Base-by-base conservation (phyloP, 2,797 vertebrate species). In the Delichon dasypus region DNA sequence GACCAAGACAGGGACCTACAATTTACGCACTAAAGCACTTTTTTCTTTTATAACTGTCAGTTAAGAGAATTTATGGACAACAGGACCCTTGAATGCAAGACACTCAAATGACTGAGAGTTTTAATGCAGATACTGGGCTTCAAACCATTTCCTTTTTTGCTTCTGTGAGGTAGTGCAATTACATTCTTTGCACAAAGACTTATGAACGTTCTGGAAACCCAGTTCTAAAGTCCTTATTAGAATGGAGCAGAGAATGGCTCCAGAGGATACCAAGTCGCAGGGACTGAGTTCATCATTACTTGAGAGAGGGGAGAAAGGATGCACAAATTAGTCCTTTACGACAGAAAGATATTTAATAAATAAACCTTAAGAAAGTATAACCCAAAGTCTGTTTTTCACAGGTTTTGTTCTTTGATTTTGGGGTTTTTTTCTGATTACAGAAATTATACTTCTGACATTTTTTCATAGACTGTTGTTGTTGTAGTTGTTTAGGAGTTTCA, bases 371-470 rank as follows among this genome's bases (percentile, higher is more conserved):
- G 32, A 58, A 83, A 16, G 2, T 14, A 53, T 60, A 70, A 47
- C 25, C 5, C 8, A 12, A 32, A 71, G 27, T 80, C 27, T 66
- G 10, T 6, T 53, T 86, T 81, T 45, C 14, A 1, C 45, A 14
- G 2, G 7, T 11, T 76, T 85, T 84, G 19, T 10, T 22, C 14
- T 36, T 36, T 48, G 7, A 3, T 27, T 47, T 70, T 15, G 8
- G 2, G 5, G 1, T 0, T 1, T 29, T 36, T 64, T 81, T 13
- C 11, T 79, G 22, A 67, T 64, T 82, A 25, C 32, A 71, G 22
- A 90, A 75, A n/a, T 12, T 42, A 13, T 18, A 61, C 7, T 36
- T 61, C 11, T 58, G 30, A 85, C 38, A 66, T 5, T 34, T 85
- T 61, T 64, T 58, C 23, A 27, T 10, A 16, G 29, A 7, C 30